A percentile compares a stretch with the other conserved stretches of the same genome.
phyloP scores from a whole-genome alignment of 2,888 invertebrate species.

The Hemithea aestivaria region DNA sequence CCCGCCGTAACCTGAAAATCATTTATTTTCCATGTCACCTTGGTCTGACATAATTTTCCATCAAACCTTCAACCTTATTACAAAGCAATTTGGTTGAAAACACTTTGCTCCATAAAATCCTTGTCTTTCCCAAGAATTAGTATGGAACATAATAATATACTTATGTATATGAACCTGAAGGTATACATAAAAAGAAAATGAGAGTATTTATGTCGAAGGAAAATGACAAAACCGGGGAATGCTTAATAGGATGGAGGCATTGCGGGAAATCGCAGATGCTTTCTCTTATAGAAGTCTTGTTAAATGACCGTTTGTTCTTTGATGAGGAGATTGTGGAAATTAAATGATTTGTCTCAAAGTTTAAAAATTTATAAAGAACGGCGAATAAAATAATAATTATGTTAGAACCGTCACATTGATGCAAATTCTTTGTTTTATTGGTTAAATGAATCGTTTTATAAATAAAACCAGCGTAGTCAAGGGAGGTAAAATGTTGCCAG shows the following conservation, averaged over 20 bases:
- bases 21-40: conserved; percentile 11
- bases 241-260: conserved; percentile 2
- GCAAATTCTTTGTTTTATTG: no score
- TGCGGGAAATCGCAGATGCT: not conserved
- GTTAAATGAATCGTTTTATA: no score
- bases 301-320: no score
- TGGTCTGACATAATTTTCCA: not conserved
- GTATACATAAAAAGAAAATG: conserved; percentile 9
- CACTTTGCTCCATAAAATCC: not conserved
- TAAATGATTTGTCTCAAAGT: no score
- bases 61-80: conserved; percentile 1
- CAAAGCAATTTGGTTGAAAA: not conserved
- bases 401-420: no score
- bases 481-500: no score
- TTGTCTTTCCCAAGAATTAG: conserved; percentile 11
- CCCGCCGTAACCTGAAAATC: conserved; percentile 11
- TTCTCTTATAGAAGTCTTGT: no score
- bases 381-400: no score
- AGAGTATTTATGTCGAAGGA: conserved; percentile 8
- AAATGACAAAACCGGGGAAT: conserved; percentile 6
- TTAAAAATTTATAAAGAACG: no score
- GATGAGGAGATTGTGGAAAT: no score
- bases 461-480: no score
- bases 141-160: not conserved
- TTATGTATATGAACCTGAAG: not conserved